A percentile compares a stretch with the other conserved stretches of the same genome.
phyloP scores from a whole-genome alignment of 30 jellyfish, hydroid and myxozoan species.

The Rhopilema esculentum region DNA sequence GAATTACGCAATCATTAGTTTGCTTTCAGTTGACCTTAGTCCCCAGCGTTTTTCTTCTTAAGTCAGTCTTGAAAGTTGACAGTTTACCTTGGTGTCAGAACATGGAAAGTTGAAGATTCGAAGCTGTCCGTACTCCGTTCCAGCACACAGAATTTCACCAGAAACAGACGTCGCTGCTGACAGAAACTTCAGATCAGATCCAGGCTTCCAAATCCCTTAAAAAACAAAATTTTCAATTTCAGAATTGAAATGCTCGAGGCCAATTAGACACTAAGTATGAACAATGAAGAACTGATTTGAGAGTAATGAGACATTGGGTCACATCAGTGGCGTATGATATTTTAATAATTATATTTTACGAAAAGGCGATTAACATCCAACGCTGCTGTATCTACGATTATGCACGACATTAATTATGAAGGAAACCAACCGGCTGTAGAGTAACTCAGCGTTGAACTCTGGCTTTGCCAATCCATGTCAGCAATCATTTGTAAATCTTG shows the following conservation, averaged over 20 bases:
- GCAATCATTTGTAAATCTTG: constrained; percentile 50
- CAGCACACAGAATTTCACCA: constrained; percentile 76
- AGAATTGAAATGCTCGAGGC: neutral
- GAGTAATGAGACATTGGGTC: too few relatives aligned
- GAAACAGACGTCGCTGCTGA: constrained; percentile 53
- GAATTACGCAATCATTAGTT: too few relatives aligned
- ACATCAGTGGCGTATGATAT: neutral
- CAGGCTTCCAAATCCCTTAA: constrained; percentile 69
- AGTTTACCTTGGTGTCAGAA: constrained; percentile 44
- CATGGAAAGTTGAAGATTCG: constrained; percentile 82
- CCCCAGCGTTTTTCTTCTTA: neutral
- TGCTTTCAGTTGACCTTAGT: too few relatives aligned
- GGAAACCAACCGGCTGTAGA: constrained; percentile 34
- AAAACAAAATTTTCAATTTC: neutral
- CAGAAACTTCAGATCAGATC: constrained; percentile 48
- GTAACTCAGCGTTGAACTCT: constrained; percentile 52
- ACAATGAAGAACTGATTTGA: too few relatives aligned
- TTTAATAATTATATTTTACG: too few relatives aligned
- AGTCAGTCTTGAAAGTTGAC: neutral
- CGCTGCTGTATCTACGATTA: too few relatives aligned
- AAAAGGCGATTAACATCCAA: neutral
- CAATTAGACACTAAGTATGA: too few relatives aligned
- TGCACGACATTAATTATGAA: too few relatives aligned
- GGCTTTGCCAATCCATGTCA: constrained; percentile 66
- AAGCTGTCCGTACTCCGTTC: constrained; percentile 82